These are phyloP conservation scores for Xenopus borealis DNA, from an alignment of 2,113 vertebrate species.

Conservation along the genomic window DNA sequence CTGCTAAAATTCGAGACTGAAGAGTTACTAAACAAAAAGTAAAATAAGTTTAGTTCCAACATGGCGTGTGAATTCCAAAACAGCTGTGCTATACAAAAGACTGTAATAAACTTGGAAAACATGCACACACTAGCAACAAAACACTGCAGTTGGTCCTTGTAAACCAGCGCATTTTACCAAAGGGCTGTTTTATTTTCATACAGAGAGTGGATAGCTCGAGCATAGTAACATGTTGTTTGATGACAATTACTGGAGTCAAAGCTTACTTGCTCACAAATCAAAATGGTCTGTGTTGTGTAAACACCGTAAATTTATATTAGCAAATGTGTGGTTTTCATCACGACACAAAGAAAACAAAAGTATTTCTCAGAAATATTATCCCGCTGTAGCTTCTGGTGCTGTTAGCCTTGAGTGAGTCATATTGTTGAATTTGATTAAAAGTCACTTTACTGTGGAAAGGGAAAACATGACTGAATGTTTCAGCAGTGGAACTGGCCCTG, in stretches of 20 bases:
- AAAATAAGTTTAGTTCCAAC: no score
- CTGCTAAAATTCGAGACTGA: no score
- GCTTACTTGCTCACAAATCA: not conserved
- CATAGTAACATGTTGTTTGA: not conserved
- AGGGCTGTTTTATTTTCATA: no score
- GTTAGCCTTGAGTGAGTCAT: not conserved
- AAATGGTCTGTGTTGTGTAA: not conserved
- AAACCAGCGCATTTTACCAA: no score
- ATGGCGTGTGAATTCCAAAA: no score
- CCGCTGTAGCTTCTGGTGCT: not conserved
- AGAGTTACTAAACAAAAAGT: no score
- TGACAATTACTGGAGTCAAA: not conserved
- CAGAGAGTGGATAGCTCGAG: not conserved
- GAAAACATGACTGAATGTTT: not conserved
- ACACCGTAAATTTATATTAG: not conserved
- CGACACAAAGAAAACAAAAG: not conserved
- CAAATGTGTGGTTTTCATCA: not conserved
- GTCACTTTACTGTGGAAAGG: no score
- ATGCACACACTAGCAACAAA: no score
- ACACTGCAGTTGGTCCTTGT: no score
- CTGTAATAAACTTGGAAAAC: no score
- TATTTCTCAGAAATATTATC: not conserved
- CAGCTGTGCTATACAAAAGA: no score
- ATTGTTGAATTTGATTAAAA: slow-evolving; percentile 5
- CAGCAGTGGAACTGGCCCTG: not conserved